phyloP scores from a whole-genome alignment of 2,113 vertebrate genomes.

The Hipposideros armiger region DNA sequence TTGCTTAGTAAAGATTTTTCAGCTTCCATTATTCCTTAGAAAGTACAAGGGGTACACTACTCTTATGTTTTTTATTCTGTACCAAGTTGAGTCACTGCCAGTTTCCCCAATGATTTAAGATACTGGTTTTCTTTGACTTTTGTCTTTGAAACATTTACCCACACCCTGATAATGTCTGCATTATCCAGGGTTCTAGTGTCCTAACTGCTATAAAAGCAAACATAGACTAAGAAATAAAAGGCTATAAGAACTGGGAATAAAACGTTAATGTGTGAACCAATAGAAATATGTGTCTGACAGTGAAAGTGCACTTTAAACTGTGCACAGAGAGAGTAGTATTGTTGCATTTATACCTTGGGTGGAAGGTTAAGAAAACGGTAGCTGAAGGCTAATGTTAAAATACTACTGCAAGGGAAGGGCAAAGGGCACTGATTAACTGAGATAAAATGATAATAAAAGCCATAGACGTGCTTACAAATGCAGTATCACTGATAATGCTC shows the following conservation, averaged over 20 bases:
- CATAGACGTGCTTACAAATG: background rate
- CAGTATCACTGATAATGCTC: background rate
- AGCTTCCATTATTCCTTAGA: slow-evolving; percentile 27
- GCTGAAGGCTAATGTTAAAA: slow-evolving; percentile 47
- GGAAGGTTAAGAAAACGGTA: slow-evolving; percentile 53
- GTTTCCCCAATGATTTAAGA: background rate
- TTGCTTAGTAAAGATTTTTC: slow-evolving; percentile 56
- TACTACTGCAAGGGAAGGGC: background rate
- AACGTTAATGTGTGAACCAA: slow-evolving; percentile 20
- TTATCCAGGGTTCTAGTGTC: background rate
- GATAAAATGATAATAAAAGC: background rate
- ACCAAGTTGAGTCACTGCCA: slow-evolving; percentile 30
- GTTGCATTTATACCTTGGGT: slow-evolving; percentile 33
- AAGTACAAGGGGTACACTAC: background rate
- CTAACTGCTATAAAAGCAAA: slow-evolving; percentile 24
- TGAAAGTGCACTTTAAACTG: slow-evolving; percentile 52
- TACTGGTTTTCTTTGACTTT: background rate
- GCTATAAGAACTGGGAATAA: slow-evolving; percentile 54
- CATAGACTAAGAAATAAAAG: background rate
- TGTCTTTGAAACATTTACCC: background rate
- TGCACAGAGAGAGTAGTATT: slow-evolving; percentile 65
- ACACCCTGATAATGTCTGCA: background rate
- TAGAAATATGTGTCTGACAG: slow-evolving; percentile 53
- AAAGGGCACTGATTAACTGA: background rate
- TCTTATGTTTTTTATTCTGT: background rate